phyloP scores from a whole-genome alignment of 2,113 vertebrate genomes.

The Lophura nycthemera region DNA sequence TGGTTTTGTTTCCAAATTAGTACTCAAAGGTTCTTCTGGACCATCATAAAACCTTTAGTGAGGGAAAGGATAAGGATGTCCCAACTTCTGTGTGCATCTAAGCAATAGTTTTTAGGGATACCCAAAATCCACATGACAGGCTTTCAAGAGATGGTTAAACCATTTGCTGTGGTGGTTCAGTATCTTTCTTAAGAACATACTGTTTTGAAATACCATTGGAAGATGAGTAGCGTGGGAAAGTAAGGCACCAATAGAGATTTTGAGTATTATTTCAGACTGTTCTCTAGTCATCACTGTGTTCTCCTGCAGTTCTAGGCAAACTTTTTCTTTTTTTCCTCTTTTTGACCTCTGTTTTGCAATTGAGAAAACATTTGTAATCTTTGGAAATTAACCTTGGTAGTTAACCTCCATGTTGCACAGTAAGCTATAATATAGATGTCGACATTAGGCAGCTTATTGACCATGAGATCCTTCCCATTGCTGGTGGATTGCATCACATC shows the following conservation, averaged over 20 bases:
- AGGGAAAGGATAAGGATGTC: neutral
- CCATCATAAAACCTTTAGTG: neutral
- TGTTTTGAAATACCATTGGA: neutral
- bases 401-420: conserved; percentile 49
- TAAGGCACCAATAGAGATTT: neutral
- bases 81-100: neutral
- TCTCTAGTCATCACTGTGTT: neutral
- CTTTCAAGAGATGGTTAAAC: neutral
- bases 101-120: neutral
- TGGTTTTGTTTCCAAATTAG: neutral
- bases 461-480: neutral
- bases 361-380: conserved; percentile 59
- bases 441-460: conserved; percentile 17
- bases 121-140: neutral
- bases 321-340: neutral
- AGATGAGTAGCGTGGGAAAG: neutral
- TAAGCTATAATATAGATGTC: conserved; percentile 22
- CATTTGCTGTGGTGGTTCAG: neutral
- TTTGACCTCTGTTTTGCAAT: conserved; percentile 21
- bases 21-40: neutral
- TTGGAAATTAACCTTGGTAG: conserved; percentile 50
- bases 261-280: neutral
- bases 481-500: conserved; percentile 37
- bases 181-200: neutral
- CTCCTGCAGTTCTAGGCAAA: neutral